These are phyloP conservation scores for Euthynnus affinis DNA, from an alignment of 2,797 vertebrate genomes.

Conservation along the genomic window DNA sequence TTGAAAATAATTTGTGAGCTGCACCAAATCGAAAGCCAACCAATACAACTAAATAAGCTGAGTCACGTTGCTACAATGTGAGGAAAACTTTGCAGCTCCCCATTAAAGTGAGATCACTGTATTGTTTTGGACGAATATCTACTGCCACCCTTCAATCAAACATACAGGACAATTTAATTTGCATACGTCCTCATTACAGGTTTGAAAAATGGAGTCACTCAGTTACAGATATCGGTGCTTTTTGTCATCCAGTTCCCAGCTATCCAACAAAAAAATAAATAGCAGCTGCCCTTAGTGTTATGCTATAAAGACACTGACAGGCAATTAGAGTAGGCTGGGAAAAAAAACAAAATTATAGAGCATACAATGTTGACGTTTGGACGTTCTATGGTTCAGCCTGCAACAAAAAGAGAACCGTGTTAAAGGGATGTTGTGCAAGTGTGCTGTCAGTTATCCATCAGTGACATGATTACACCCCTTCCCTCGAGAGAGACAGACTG, in stretches of 20 bases:
- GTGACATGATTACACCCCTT: conserved; percentile 71
- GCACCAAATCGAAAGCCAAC: not conserved
- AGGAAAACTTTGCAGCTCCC: not conserved
- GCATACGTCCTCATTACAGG: conserved; percentile 23
- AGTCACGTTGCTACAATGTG: not conserved
- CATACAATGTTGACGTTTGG: conserved; percentile 48
- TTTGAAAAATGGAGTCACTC: conserved; percentile 38
- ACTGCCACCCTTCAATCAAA: not conserved
- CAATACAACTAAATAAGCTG: not conserved
- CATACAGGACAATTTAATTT: not conserved
- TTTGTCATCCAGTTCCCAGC: not conserved
- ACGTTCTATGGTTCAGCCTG: conserved; percentile 42
- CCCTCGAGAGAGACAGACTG: conserved; percentile 52
- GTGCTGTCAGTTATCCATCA: conserved; percentile 79
- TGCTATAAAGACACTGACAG: conserved; percentile 61
- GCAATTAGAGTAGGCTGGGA: conserved; percentile 66
- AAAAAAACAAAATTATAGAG: conserved; percentile 73
- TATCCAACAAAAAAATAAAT: conserved; percentile 37
- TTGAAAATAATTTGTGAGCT: not conserved
- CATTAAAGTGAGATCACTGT: not conserved
- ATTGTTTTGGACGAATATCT: not conserved
- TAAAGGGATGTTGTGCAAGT: conserved; percentile 65
- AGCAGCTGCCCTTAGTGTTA: conserved; percentile 58
- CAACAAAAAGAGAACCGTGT: conserved; percentile 51
- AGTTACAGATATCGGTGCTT: conserved; percentile 16